A percentile compares a stretch with the other conserved stretches of the same genome.
These are phyloP conservation scores for Cariama cristata DNA, from an alignment of 2,113 vertebrate species.

Conservation along the genomic window DNA sequence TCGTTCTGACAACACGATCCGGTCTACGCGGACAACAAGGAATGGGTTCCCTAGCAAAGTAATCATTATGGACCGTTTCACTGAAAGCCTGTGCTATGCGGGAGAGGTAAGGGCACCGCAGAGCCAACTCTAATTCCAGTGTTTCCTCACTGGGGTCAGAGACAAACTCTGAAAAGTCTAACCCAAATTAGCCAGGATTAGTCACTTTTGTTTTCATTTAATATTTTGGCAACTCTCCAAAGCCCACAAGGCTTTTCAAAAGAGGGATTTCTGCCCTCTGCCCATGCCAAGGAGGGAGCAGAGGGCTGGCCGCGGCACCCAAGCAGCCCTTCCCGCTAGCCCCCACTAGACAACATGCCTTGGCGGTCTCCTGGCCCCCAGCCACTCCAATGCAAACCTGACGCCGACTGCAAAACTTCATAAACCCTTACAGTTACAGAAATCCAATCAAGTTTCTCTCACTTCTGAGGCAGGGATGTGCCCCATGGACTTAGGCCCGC, in stretches of 20 bases:
- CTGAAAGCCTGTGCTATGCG: fast-evolving
- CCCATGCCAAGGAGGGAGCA: neutral
- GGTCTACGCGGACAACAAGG: fast-evolving
- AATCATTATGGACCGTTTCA: neutral
- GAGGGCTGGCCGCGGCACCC: fast-evolving
- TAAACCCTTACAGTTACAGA: neutral
- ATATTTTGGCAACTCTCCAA: neutral
- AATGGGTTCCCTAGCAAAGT: neutral
- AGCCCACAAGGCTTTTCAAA: neutral
- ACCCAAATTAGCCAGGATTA: neutral
- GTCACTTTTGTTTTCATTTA: neutral
- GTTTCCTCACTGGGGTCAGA: neutral
- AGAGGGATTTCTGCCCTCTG: neutral
- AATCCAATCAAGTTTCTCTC: neutral
- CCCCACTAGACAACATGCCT: constrained; percentile 28
- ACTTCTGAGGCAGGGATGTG: neutral
- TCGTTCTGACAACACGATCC: fast-evolving
- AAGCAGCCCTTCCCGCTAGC: neutral
- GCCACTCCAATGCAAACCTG: neutral
- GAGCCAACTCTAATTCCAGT: neutral
- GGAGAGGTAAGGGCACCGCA: fast-evolving
- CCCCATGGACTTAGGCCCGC: fast-evolving
- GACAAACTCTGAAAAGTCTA: neutral
- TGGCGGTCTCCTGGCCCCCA: neutral
- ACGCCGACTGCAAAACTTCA: neutral